These are phyloP conservation scores for Fregata magnificens DNA, from an alignment of 2,113 vertebrate species.

Conservation along the genomic window DNA sequence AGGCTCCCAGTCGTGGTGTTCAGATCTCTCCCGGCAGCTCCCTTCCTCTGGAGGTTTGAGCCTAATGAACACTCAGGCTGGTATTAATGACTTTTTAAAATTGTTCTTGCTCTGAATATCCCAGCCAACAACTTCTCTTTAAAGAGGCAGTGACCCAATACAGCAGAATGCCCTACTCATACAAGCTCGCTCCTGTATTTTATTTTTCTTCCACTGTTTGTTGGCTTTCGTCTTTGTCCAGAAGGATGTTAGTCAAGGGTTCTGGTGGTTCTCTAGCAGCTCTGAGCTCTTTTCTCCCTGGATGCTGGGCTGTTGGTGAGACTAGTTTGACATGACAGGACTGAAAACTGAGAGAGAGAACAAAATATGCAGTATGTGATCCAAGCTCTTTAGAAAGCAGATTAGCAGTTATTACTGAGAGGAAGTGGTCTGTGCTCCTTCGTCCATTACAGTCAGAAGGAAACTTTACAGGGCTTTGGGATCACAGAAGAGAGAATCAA, in stretches of 20 bases:
- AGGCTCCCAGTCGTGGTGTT: fast-evolving
- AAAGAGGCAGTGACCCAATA: background rate
- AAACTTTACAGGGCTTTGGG: background rate
- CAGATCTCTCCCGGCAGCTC: background rate
- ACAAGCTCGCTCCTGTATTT: background rate
- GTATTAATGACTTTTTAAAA: background rate
- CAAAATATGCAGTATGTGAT: background rate
- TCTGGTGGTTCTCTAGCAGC: background rate
- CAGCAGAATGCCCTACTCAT: background rate
- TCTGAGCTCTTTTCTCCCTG: background rate
- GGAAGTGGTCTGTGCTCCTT: background rate
- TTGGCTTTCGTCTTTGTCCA: background rate
- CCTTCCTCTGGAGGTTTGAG: background rate
- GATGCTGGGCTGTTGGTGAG: background rate
- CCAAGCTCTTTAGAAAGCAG: background rate
- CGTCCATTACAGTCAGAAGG: background rate
- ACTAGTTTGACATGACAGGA: background rate
- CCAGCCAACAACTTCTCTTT: background rate
- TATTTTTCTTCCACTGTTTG: background rate
- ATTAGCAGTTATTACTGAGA: background rate
- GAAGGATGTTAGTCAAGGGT: background rate
- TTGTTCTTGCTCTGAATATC: background rate
- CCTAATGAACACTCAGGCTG: background rate
- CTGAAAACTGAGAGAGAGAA: background rate
- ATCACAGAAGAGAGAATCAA: background rate